Evolutionary conservation across 2,113 vertebrate species (phyloP), one percentile per base, ranked within the genome.

Genomic region (Otus sunia): DNA sequence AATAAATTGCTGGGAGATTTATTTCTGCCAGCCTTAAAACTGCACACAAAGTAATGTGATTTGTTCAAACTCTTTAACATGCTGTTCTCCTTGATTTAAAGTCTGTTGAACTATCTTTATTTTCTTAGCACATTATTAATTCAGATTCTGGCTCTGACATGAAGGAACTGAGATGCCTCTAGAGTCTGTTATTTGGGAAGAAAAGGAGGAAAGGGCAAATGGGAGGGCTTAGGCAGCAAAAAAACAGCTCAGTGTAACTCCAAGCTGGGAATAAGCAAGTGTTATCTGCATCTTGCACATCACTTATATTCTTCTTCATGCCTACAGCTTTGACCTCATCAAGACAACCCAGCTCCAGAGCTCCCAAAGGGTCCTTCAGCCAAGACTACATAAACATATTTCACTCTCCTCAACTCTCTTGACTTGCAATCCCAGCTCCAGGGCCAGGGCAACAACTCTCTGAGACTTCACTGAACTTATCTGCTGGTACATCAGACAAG

Each of bases 91-190:
- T 79, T 90, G 92, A 97, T 93, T 95, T 96, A 95, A 58, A 64
- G 92, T 56, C 92, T 86, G 91, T 90, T 73, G 86, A 86, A 90
- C 79, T 63, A 25, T 73, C 92, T 96, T 88, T 92, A 88, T 96
- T 96, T 97, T 69, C 96, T 91, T 60, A 86, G 92, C 82, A 88
- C 67, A 41, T 95, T 79, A 95, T 94, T 93, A 94, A 92, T 94
- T 95, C 95, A 86, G 75, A 15, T 55, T 36, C 91, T 90, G 94
- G 62, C 92, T 92, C 74, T 34, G 91, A 90, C 12, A 29, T 50
- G 66, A 53, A 68, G 72, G 76, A 92, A 27, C 86, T 16, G 55
- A 87, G 84, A 49, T 66, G 76, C 50, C 94, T 90, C 92, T 7
- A 2, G 92, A 96, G 94, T 34, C 15, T n/a, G 36, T 1, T 53